These are phyloP conservation scores for Boloria selene DNA, from an alignment of 2,888 invertebrate species.

Conservation along the genomic window DNA sequence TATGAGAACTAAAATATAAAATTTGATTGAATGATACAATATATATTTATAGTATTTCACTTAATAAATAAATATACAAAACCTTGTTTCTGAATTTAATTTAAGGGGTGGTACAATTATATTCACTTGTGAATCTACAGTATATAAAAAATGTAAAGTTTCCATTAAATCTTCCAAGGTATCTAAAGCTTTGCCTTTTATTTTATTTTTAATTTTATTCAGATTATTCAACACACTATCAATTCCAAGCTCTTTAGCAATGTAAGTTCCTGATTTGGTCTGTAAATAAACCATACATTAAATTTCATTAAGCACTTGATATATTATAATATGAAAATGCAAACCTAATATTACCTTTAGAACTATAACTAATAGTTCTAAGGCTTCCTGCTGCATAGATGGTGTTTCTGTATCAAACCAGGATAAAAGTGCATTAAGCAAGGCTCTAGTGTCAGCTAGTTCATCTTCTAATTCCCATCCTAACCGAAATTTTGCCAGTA, in stretches of 20 bases:
- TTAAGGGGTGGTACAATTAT: slow-evolving; percentile 60
- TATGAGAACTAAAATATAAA: slow-evolving; percentile 47
- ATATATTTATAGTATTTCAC: slow-evolving; percentile 27
- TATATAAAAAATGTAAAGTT: slow-evolving; percentile 65
- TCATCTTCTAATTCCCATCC: slow-evolving; percentile 84
- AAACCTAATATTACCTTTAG: slow-evolving; percentile 71
- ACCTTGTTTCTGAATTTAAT: slow-evolving; percentile 73
- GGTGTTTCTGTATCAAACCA: slow-evolving; percentile 84
- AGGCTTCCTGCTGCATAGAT: slow-evolving; percentile 80
- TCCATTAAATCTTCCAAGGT: slow-evolving; percentile 71
- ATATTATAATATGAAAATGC: slow-evolving; percentile 7
- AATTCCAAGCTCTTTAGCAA: slow-evolving; percentile 77
- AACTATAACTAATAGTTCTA: slow-evolving; percentile 79
- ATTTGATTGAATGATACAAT: not conserved
- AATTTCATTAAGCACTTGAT: not conserved
- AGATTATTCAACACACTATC: slow-evolving; percentile 65
- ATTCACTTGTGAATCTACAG: slow-evolving; percentile 66
- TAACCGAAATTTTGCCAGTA: slow-evolving; percentile 84
- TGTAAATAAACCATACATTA: slow-evolving; percentile 51
- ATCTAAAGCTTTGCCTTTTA: slow-evolving; percentile 63
- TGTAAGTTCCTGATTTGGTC: slow-evolving; percentile 78
- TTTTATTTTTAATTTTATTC: slow-evolving; percentile 62
- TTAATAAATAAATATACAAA: slow-evolving; percentile 30
- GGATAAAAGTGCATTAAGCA: slow-evolving; percentile 81
- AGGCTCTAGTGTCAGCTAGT: slow-evolving; percentile 80